Evolutionary conservation across 2,113 vertebrate genomes (phyloP).

Genomic region (Balaeniceps rex): DNA sequence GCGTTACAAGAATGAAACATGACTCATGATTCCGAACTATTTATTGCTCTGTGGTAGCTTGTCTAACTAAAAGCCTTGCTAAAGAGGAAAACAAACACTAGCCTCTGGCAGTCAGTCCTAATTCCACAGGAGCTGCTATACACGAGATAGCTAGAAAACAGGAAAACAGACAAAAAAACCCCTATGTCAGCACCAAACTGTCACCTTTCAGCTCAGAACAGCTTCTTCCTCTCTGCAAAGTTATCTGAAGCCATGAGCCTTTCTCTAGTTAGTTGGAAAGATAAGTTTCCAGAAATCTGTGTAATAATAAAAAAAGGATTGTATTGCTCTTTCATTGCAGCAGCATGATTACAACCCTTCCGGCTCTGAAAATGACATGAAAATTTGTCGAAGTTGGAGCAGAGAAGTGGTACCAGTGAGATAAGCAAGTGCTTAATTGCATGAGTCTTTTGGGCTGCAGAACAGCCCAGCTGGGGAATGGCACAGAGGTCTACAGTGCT

Average conservation of each 20-base stretch:
- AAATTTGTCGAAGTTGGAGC: background rate
- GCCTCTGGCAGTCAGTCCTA: background rate
- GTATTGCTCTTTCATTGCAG: background rate
- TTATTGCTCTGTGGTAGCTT: background rate
- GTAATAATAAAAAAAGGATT: too few relatives aligned
- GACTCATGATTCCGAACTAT: background rate
- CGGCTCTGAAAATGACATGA: background rate
- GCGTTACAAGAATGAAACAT: background rate
- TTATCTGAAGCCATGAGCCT: background rate
- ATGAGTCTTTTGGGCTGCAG: background rate
- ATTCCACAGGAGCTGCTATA: background rate
- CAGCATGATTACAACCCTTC: background rate
- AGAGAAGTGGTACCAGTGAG: background rate
- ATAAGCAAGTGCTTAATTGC: background rate
- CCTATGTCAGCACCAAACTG: background rate
- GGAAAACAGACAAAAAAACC: background rate
- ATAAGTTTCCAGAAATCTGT: background rate
- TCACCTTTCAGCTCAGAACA: background rate
- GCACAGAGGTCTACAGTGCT: background rate
- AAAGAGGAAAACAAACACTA: background rate
- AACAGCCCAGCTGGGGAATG: background rate
- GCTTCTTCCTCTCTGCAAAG: background rate
- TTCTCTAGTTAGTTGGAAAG: background rate
- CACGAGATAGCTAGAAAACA: background rate
- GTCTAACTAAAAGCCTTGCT: background rate